These are phyloP conservation scores for Spondyliosoma cantharus DNA, from an alignment of 2,797 vertebrate genomes.

Conservation along the genomic window DNA sequence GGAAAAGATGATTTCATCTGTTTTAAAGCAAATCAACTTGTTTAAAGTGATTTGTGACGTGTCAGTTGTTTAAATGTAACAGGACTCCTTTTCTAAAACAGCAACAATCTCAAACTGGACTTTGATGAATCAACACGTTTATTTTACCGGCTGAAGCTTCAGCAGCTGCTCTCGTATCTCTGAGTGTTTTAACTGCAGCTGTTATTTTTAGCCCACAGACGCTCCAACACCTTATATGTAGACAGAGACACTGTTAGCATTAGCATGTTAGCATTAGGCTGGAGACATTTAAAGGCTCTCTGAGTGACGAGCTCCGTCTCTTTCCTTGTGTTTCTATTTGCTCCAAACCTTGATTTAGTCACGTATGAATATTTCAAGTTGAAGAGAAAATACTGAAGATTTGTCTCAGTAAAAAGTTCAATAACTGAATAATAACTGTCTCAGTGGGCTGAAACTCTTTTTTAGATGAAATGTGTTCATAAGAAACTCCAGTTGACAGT, in stretches of 20 bases:
- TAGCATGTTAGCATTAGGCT: background rate
- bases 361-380: background rate
- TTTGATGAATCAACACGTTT: too few species aligned
- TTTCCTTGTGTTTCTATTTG: too few species aligned
- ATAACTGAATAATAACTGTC: background rate
- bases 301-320: background rate
- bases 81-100: too few species aligned
- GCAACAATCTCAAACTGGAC: too few species aligned
- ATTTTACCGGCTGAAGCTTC: too few species aligned
- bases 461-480: background rate
- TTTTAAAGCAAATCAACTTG: too few species aligned
- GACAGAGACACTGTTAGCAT: background rate
- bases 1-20: too few species aligned
- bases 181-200: too few species aligned
- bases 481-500: background rate
- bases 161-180: background rate
- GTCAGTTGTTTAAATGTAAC: too few species aligned
- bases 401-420: background rate
- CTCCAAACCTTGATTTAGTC: too few species aligned
- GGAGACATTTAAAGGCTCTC: background rate
- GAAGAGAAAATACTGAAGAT: background rate
- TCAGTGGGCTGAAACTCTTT: background rate
- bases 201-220: slow-evolving; percentile 32
- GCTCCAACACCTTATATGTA: slow-evolving; percentile 26
- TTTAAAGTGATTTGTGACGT: too few species aligned